Evolutionary conservation across 2,113 vertebrate species (phyloP).

Genomic region (Platysternon megacephalum): DNA sequence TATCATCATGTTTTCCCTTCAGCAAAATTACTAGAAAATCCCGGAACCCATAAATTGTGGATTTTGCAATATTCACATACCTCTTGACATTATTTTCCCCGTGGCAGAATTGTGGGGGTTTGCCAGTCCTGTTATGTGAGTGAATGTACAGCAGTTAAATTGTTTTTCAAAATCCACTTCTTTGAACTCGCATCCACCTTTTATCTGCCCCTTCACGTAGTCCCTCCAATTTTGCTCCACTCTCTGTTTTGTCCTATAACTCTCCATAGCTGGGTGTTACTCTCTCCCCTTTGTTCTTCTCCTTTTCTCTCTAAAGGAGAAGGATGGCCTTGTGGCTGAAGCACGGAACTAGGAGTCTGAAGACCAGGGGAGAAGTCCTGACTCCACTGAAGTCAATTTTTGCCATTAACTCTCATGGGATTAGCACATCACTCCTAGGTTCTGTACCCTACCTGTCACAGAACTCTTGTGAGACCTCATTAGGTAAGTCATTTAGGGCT

Average conservation of each 20-base stretch:
- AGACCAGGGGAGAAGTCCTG: not conserved
- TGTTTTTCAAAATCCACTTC: not conserved
- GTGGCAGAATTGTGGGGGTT: fast-evolving
- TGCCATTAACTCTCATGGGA: not conserved
- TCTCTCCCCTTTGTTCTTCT: not conserved
- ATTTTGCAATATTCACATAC: not conserved
- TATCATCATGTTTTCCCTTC: not conserved
- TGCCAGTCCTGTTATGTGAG: not conserved
- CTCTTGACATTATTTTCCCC: not conserved
- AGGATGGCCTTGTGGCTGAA: not conserved
- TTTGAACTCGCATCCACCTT: fast-evolving
- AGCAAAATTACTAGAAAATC: not conserved
- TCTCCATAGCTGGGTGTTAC: not conserved
- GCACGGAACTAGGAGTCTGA: not conserved
- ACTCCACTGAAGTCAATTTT: not conserved
- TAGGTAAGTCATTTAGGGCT: not conserved
- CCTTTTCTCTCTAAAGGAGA: not conserved
- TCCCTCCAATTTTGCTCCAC: not conserved
- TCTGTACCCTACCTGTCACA: not conserved
- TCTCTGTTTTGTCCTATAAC: not conserved
- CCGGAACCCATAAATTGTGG: not conserved
- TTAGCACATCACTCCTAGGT: not conserved
- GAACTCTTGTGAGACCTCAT: not conserved
- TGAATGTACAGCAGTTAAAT: fast-evolving
- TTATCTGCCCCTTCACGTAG: not conserved